Evolutionary conservation across 2,113 vertebrate species (phyloP).

Genomic region (Oplegnathus fasciatus): DNA sequence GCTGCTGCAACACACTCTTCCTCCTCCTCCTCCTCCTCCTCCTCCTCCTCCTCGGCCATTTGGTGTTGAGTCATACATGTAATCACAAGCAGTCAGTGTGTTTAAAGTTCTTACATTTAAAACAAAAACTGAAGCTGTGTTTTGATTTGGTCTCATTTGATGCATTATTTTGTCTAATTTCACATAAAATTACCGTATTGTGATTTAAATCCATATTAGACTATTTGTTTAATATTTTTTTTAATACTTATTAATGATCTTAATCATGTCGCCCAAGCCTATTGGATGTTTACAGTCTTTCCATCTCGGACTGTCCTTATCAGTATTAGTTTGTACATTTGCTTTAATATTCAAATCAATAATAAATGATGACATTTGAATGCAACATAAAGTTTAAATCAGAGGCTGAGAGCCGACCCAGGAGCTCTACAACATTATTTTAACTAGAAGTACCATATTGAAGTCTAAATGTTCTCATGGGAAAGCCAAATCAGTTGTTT

Average conservation of each 20-base stretch:
- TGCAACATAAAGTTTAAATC: background rate
- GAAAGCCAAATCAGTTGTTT: background rate
- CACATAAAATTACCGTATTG: no score
- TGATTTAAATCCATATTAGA: no score
- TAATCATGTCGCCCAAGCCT: no score
- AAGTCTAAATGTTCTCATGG: background rate
- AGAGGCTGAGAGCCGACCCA: background rate
- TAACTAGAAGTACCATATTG: background rate
- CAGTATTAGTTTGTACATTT: background rate
- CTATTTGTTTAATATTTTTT: no score
- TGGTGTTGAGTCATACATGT: constrained; percentile 57
- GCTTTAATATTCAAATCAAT: background rate
- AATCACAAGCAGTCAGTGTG: background rate
- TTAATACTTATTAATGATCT: no score
- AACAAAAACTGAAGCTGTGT: background rate
- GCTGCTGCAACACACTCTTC: constrained; percentile 6
- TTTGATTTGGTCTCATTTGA: no score
- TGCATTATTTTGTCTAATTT: no score
- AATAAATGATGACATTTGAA: background rate
- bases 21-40: constrained; percentile 23
- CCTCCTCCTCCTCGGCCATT: constrained; percentile 15
- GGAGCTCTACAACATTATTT: background rate
- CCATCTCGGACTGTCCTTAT: background rate
- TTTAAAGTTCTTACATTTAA: background rate
- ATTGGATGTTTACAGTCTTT: no score